Evolutionary conservation across 2,797 vertebrate genomes (phyloP).

Genomic region (Mallotus villosus): DNA sequence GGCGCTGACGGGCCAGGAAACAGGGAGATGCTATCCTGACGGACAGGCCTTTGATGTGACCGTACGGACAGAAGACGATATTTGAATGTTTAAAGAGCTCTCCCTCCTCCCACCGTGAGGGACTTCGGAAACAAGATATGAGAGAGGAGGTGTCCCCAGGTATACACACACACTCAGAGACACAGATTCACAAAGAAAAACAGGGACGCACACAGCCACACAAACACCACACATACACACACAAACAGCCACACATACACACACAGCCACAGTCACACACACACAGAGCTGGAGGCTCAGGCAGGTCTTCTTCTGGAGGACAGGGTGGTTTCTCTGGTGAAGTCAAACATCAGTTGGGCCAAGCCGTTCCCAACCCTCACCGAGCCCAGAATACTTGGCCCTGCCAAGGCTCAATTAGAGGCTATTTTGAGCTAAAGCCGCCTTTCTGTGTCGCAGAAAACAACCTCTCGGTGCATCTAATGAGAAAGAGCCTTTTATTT

Average conservation of each 20-base stretch:
- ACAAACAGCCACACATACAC: background rate
- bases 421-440: constrained; percentile 69
- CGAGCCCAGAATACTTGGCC: constrained; percentile 69
- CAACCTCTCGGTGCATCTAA: constrained; percentile 48
- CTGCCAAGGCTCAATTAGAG: constrained; percentile 74
- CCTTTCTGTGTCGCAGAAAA: constrained; percentile 45
- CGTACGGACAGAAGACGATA: constrained; percentile 35
- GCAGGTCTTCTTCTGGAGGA: constrained; percentile 35
- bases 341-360: constrained; percentile 71
- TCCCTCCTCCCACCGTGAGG: constrained; percentile 7
- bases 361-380: constrained; percentile 63
- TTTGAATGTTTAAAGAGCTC: constrained; percentile 32
- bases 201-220: background rate
- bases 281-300: background rate
- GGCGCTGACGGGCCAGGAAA: constrained; percentile 47
- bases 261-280: background rate
- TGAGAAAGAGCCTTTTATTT: constrained; percentile 25
- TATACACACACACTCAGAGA: background rate
- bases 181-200: background rate
- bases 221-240: background rate
- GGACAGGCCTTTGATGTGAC: constrained; percentile 22
- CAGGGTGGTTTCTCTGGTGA: constrained; percentile 67
- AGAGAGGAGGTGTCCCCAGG: constrained; percentile 2
- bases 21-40: constrained; percentile 33
- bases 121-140: constrained; percentile 9